Evolutionary conservation across 35 echinoderm and acorn worm species (phyloP).

Genomic region (Chiridota heheva): DNA sequence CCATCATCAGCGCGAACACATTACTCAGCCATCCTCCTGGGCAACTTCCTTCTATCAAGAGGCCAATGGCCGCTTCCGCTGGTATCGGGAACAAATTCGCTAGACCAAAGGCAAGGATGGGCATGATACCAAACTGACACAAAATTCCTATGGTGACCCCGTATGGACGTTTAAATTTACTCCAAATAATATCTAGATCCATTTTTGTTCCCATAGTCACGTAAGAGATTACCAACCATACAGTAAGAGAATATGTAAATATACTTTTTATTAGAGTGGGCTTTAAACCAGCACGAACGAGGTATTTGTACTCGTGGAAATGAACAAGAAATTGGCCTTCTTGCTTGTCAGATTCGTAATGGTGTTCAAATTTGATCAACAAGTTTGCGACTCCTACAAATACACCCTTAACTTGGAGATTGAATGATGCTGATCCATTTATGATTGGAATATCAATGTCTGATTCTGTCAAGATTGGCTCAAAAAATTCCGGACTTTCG

Average conservation of each 20-base stretch:
- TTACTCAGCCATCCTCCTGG: slow-evolving; percentile 79
- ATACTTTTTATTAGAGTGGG: slow-evolving; percentile 19
- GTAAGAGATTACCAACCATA: slow-evolving; percentile 67
- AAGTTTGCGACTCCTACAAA: slow-evolving; percentile 30
- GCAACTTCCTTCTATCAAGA: slow-evolving; percentile 56
- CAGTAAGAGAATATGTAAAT: slow-evolving; percentile 49
- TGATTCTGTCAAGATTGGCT: slow-evolving; percentile 1
- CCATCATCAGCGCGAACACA: slow-evolving; percentile 67
- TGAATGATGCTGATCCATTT: slow-evolving; percentile 25
- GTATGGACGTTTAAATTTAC: slow-evolving; percentile 59
- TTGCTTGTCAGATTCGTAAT: neutral
- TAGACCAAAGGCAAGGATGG: slow-evolving; percentile 50
- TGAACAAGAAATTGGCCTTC: neutral
- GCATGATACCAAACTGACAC: slow-evolving; percentile 77
- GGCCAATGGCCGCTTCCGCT: slow-evolving; percentile 52
- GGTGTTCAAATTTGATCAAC: slow-evolving; percentile 23
- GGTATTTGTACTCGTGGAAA: neutral
- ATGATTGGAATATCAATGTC: neutral
- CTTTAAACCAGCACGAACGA: slow-evolving; percentile 1
- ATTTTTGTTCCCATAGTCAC: slow-evolving; percentile 75
- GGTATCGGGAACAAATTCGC: slow-evolving; percentile 42
- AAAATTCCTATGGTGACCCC: slow-evolving; percentile 57
- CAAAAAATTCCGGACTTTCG: slow-evolving; percentile 21
- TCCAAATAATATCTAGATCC: slow-evolving; percentile 62
- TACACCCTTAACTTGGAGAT: slow-evolving; percentile 6